A percentile compares a stretch with the other conserved stretches of the same genome.
Conservation (phyloP, 2,888 invertebrate species). For the Microctonus aethiopoides region DNA sequence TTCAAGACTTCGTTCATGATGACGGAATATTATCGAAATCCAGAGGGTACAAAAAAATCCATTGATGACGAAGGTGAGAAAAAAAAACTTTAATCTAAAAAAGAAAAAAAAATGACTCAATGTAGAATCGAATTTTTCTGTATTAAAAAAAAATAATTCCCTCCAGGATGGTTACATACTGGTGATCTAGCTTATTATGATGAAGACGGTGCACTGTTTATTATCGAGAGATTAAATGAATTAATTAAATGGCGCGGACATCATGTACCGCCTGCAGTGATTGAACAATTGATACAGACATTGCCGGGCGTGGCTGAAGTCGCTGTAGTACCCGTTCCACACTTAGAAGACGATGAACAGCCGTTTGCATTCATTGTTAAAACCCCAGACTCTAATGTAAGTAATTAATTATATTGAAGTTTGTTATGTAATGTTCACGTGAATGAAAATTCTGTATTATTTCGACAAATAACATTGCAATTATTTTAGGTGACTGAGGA, state of each 20-base stretch:
- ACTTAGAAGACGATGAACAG: conserved; percentile 46
- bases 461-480: neutral
- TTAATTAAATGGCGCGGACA: conserved; percentile 52
- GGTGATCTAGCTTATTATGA: conserved; percentile 56
- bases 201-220: conserved; percentile 51
- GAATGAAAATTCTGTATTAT: conserved; percentile 21
- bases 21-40: conserved; percentile 44
- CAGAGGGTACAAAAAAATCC: conserved; percentile 39
- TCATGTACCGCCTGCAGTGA: conserved; percentile 52
- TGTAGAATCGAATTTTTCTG: neutral
- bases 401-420: conserved; percentile 10
- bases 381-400: conserved; percentile 35
- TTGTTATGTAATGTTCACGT: conserved; percentile 6
- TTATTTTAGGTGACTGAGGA: conserved; percentile 51
- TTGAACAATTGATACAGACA: conserved; percentile 49
- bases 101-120: neutral
- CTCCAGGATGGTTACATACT: conserved; percentile 51
- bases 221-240: conserved; percentile 54
- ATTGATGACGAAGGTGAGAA: conserved; percentile 47
- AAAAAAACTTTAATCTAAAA: neutral
- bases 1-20: conserved; percentile 44
- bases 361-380: conserved; percentile 51
- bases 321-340: conserved; percentile 48
- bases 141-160: neutral
- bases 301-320: conserved; percentile 49